These are phyloP conservation scores for Hypselothyrea guttata DNA, from an alignment of 2,888 invertebrate species.

Conservation along the genomic window DNA sequence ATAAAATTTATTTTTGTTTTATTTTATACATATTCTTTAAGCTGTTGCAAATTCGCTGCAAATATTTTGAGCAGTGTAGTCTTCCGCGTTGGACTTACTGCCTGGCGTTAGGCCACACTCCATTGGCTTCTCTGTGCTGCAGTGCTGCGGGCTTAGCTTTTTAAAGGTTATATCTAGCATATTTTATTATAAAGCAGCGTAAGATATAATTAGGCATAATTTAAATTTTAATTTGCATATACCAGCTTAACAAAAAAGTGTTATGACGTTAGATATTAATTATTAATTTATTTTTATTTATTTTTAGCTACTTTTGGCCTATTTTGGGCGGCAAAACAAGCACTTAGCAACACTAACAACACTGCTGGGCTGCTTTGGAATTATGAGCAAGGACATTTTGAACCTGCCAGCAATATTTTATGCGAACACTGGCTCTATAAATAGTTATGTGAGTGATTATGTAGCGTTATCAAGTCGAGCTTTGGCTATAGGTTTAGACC, in stretches of 20 bases:
- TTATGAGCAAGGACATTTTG: constrained; percentile 64
- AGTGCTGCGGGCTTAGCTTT: too few species aligned
- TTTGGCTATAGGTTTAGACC: constrained; percentile 42
- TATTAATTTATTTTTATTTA: too few species aligned
- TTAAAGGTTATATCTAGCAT: too few species aligned
- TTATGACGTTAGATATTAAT: too few species aligned
- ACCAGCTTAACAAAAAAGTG: too few species aligned
- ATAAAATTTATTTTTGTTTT: too few species aligned
- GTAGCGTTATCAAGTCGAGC: constrained; percentile 55
- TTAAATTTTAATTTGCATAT: too few species aligned
- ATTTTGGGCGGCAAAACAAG: neutral
- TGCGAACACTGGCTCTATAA: constrained; percentile 50
- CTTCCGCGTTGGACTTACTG: constrained; percentile 14
- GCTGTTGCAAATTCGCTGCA: neutral
- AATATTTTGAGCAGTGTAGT: constrained; percentile 29
- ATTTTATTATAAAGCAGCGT: too few species aligned
- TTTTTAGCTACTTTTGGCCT: too few species aligned
- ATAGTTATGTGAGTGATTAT: constrained; percentile 69
- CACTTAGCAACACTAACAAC: too few species aligned
- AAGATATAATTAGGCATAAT: too few species aligned
- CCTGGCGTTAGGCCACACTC: constrained; percentile 49
- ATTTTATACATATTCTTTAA: neutral
- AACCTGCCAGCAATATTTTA: constrained; percentile 53
- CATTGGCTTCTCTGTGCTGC: too few species aligned
- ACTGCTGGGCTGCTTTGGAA: constrained; percentile 15